Conservation (phyloP, 2,797 vertebrate species). For the Lindbergichthys nudifrons region DNA sequence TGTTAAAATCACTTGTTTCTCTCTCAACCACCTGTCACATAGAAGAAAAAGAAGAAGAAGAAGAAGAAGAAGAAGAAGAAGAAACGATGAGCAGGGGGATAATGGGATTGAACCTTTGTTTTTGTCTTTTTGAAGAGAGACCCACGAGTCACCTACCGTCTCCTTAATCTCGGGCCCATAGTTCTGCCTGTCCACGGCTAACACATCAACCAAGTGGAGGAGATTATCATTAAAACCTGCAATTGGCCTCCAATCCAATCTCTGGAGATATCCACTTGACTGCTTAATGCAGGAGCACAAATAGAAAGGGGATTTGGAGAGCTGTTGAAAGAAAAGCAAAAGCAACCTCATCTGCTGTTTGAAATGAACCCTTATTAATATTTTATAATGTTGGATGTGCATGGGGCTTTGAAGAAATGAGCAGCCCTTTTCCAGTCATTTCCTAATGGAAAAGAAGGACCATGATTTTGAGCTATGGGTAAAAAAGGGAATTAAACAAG, state of each 20-base stretch:
- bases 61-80: constrained; percentile 26
- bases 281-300: constrained; percentile 6
- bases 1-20: constrained; percentile 67
- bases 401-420: constrained; percentile 71
- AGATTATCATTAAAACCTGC: constrained; percentile 54
- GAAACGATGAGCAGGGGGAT: constrained; percentile 52
- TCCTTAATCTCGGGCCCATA: constrained; percentile 15
- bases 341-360: constrained; percentile 63
- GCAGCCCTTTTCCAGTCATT: constrained; percentile 54
- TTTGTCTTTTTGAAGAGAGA: constrained; percentile 52
- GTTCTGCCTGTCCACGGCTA: constrained; percentile 19
- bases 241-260: constrained; percentile 39
- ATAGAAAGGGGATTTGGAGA: constrained; percentile 17
- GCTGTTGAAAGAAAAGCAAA: constrained; percentile 60
- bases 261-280: constrained; percentile 27
- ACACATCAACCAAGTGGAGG: constrained; percentile 39
- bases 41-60: constrained; percentile 11
- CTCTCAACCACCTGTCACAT: constrained; percentile 68
- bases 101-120: constrained; percentile 38
- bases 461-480: constrained; percentile 45
- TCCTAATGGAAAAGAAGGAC: constrained; percentile 39
- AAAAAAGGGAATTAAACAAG: constrained; percentile 59
- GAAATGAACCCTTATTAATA: constrained; percentile 74
- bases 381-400: constrained; percentile 72
- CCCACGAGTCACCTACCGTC: constrained; percentile 43